Conservation (phyloP, 2,113 vertebrate genomes). For the Prietella phreatophila region DNA sequence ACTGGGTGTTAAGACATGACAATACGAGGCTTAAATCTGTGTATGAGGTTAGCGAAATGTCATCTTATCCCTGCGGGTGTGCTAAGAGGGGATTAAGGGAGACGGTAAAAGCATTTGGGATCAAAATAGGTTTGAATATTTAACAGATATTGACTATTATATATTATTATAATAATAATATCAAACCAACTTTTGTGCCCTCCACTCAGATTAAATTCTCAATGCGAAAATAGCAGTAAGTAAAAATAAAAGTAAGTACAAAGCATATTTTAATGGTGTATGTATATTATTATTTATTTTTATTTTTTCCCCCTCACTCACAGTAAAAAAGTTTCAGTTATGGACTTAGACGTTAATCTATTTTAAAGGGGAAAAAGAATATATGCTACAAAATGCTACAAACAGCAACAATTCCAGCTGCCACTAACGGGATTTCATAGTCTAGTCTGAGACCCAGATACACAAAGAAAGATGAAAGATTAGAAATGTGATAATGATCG, state of each 20-base stretch:
- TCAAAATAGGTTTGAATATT: too few species aligned
- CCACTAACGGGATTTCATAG: neutral
- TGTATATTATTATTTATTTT: too few species aligned
- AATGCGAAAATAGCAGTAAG: too few species aligned
- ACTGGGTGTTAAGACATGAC: too few species aligned
- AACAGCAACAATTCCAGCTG: neutral
- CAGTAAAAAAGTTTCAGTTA: neutral
- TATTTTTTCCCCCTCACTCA: too few species aligned
- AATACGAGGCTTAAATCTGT: too few species aligned
- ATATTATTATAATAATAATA: neutral
- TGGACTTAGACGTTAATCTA: neutral
- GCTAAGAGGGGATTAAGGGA: too few species aligned
- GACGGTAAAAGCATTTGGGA: too few species aligned
- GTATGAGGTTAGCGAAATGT: too few species aligned
- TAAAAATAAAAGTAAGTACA: too few species aligned
- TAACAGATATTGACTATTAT: neutral
- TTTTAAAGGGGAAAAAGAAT: neutral
- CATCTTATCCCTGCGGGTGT: neutral
- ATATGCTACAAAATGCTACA: neutral
- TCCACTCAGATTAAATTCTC: neutral
- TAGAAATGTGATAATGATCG: slow-evolving; percentile 12
- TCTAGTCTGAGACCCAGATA: neutral
- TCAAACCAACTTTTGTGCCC: neutral
- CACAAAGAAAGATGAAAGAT: slow-evolving; percentile 17
- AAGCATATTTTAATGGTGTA: too few species aligned